Evolutionary conservation across 1,140 invertebrate genomes (phyloP).

Genomic region (Cherax quadricarinatus): DNA sequence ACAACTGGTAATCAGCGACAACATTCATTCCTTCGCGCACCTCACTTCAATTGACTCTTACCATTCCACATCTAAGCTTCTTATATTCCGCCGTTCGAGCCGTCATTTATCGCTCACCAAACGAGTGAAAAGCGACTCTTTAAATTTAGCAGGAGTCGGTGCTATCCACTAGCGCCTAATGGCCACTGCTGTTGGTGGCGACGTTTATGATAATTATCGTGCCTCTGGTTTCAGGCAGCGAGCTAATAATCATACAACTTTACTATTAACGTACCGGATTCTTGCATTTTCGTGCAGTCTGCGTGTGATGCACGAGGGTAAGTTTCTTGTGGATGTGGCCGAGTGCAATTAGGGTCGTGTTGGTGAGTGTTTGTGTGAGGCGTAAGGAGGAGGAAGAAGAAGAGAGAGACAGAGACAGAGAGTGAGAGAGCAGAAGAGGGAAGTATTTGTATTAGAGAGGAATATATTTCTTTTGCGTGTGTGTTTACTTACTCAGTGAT

Average conservation of each 20-base stretch:
- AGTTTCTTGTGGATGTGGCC: not conserved
- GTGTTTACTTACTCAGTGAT: no score
- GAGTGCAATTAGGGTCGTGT: not conserved
- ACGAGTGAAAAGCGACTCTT: no score
- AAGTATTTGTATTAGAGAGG: no score
- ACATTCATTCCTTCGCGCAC: no score
- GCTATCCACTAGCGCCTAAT: not conserved
- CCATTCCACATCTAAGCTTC: no score
- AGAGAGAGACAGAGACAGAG: not conserved
- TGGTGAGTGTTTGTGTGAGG: not conserved
- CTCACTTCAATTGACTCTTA: no score
- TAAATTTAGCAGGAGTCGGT: not conserved
- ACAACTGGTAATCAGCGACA: no score
- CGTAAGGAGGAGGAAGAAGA: not conserved
- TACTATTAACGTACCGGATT: conserved; percentile 4
- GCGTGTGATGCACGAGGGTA: not conserved
- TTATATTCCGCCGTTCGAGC: no score
- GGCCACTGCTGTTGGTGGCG: not conserved
- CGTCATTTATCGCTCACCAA: no score
- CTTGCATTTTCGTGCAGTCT: not conserved
- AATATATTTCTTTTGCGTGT: no score
- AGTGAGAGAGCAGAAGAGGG: no score
- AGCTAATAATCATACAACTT: not conserved
- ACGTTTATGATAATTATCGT: conserved; percentile 1
- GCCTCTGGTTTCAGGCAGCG: not conserved